A percentile compares a stretch with the other conserved stretches of the same genome.
phyloP scores from a whole-genome alignment of 2,113 vertebrate species.

The Saguinus midas region DNA sequence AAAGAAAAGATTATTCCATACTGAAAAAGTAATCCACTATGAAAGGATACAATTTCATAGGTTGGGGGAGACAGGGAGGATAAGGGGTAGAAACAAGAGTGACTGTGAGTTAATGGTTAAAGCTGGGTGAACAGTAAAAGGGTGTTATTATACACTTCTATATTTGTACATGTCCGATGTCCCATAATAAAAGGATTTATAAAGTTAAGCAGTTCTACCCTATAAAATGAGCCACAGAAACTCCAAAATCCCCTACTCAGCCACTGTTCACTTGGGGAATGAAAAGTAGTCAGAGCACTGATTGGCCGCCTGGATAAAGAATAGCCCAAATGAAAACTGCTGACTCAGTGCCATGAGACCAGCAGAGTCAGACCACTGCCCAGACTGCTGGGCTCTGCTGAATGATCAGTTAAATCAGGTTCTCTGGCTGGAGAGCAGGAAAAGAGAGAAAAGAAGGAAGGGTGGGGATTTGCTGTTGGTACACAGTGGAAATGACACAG shows the following conservation, averaged over 20 bases:
- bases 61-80: no score
- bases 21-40: not conserved
- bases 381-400: not conserved
- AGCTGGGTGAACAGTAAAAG: not conserved
- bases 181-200: not conserved
- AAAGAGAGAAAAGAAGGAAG: fast-evolving
- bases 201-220: not conserved
- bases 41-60: not conserved
- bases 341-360: not conserved
- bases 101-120: not conserved
- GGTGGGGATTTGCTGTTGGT: fast-evolving
- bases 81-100: not conserved
- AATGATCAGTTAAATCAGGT: not conserved
- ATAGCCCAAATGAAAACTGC: not conserved
- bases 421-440: not conserved
- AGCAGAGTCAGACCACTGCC: not conserved
- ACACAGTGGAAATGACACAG: not conserved
- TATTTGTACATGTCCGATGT: not conserved
- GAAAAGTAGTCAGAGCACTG: not conserved
- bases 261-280: not conserved
- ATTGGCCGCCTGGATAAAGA: not conserved
- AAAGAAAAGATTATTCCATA: not conserved
- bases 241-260: not conserved
- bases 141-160: not conserved
- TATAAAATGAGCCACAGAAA: not conserved